phyloP scores from a whole-genome alignment of 1,140 invertebrate genomes.

The Macrostomum lignano region DNA sequence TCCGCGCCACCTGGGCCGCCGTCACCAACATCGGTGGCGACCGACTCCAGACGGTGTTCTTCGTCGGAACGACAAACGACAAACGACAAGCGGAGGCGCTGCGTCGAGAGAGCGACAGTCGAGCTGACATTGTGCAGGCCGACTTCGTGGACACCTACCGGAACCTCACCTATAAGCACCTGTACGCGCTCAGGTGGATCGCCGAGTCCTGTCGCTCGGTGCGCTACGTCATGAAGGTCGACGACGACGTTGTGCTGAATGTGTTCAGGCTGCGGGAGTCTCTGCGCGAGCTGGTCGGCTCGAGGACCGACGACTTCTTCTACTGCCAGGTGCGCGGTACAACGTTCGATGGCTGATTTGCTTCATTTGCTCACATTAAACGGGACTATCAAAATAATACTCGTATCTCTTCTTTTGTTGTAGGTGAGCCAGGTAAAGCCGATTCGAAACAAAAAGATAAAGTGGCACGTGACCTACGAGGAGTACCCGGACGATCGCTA shows the following conservation, averaged over 20 bases:
- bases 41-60: conserved; percentile 31
- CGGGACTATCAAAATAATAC: no score
- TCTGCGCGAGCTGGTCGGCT: conserved; percentile 1
- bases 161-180: conserved; percentile 59
- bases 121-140: conserved; percentile 46
- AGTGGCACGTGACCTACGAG: conserved; percentile 1
- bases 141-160: conserved; percentile 46
- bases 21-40: conserved; percentile 8
- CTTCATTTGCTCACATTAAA: conserved; percentile 6
- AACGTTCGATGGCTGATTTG: no score
- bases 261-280: conserved; percentile 7
- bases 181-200: conserved; percentile 51
- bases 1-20: conserved; percentile 21
- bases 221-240: conserved; percentile 28
- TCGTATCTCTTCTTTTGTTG: conserved; percentile 7
- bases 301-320: no score
- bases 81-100: conserved; percentile 27
- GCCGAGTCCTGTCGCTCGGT: conserved; percentile 36
- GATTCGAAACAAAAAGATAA: conserved; percentile 5
- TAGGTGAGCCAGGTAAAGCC: conserved; percentile 8
- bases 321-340: no score
- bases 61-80: conserved; percentile 35
- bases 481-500: conserved; percentile 4
- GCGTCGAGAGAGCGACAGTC: conserved; percentile 33
- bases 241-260: conserved; percentile 33